Conservation (phyloP, 2,888 invertebrate species). For the Teleogryllus oceanicus region DNA sequence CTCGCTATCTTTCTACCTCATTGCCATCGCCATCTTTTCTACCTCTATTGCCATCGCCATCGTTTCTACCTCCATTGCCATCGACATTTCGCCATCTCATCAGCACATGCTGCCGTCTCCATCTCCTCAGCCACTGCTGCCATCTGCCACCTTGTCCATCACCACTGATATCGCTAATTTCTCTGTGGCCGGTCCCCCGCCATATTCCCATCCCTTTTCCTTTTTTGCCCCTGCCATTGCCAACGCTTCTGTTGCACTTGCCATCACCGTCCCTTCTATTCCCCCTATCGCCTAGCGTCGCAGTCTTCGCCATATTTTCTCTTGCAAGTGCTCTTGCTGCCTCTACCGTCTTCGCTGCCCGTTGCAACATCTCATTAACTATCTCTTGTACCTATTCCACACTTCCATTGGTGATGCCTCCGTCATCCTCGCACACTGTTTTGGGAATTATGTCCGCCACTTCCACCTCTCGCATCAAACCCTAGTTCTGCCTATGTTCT, state of each 20-base stretch:
- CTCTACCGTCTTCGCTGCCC: background rate
- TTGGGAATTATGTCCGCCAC: no score
- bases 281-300: background rate
- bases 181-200: no score
- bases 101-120: background rate
- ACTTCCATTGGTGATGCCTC: background rate
- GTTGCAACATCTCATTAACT: background rate
- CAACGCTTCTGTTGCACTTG: background rate
- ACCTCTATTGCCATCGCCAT: no score
- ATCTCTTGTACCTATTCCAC: background rate
- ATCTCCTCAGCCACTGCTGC: background rate
- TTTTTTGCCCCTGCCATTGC: background rate
- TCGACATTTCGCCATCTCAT: background rate
- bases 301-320: background rate
- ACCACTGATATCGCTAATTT: background rate
- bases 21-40: background rate
- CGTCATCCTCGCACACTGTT: background rate
- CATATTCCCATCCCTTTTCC: background rate
- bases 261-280: background rate
- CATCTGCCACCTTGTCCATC: background rate
- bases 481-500: no score
- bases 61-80: background rate
- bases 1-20: background rate
- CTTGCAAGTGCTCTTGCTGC: background rate
- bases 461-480: no score